phyloP scores from a whole-genome alignment of 2,797 vertebrate species.

The Bradypus variegatus region DNA sequence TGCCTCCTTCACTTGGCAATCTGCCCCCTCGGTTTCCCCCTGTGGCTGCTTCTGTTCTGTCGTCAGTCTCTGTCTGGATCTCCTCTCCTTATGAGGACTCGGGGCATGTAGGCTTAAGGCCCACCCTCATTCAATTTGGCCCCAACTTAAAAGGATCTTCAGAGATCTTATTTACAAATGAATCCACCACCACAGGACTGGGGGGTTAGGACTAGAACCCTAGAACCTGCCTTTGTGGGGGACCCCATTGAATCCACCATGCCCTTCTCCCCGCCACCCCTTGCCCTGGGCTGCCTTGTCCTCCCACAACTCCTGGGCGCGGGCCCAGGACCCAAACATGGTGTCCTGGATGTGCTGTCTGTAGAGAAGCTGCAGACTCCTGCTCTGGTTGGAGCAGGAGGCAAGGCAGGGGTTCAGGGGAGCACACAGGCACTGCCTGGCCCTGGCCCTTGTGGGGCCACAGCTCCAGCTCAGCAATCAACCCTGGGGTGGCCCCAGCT shows the following conservation, averaged over 20 bases:
- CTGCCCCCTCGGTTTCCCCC: no score
- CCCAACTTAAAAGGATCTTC: no score
- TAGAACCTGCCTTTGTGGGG: background rate
- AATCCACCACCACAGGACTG: no score
- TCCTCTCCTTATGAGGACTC: no score
- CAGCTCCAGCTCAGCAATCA: background rate
- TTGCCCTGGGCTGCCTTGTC: background rate
- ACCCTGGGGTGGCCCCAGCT: accelerated
- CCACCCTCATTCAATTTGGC: no score
- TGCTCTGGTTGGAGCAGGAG: background rate
- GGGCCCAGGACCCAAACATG: background rate
- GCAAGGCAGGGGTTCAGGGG: background rate
- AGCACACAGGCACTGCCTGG: background rate
- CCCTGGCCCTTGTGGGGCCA: background rate
- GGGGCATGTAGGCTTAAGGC: no score
- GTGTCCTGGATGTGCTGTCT: background rate
- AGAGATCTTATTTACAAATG: no score
- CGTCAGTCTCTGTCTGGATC: no score
- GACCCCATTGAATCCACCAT: no score
- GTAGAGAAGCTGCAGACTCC: background rate
- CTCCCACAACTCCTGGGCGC: background rate
- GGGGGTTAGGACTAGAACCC: no score
- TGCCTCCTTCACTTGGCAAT: no score
- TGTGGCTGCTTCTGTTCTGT: no score
- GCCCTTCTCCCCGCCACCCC: background rate